Conservation (phyloP, 2,113 vertebrate species). For the Catharus bicknelli region DNA sequence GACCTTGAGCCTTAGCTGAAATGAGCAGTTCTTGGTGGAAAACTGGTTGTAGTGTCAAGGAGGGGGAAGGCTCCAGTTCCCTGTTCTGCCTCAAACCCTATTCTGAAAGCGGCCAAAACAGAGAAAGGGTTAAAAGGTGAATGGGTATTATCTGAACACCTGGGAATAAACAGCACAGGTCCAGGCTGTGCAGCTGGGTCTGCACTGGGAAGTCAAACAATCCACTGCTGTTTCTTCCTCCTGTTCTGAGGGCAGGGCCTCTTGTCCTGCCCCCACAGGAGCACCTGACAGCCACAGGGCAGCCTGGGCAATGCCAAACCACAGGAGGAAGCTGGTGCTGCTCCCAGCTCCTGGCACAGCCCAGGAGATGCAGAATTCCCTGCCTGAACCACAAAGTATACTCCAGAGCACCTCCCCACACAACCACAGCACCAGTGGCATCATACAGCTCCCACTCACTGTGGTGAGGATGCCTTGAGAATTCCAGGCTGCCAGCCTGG, state of each 20-base stretch:
- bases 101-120: background rate
- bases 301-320: background rate
- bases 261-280: background rate
- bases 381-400: accelerated
- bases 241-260: background rate
- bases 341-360: background rate
- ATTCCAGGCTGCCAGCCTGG: background rate
- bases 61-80: background rate
- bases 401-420: background rate
- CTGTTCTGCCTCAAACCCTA: background rate
- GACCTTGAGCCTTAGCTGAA: background rate
- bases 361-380: accelerated
- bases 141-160: background rate
- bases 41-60: background rate
- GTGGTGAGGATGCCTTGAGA: accelerated
- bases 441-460: background rate
- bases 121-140: background rate
- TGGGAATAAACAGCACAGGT: background rate
- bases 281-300: background rate
- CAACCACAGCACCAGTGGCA: background rate
- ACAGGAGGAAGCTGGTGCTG: background rate
- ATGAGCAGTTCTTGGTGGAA: background rate
- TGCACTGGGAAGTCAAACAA: background rate
- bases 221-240: background rate
- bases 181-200: background rate